phyloP scores from a whole-genome alignment of 35 echinoderm and acorn worm species.

The Ophioderma brevispina region DNA sequence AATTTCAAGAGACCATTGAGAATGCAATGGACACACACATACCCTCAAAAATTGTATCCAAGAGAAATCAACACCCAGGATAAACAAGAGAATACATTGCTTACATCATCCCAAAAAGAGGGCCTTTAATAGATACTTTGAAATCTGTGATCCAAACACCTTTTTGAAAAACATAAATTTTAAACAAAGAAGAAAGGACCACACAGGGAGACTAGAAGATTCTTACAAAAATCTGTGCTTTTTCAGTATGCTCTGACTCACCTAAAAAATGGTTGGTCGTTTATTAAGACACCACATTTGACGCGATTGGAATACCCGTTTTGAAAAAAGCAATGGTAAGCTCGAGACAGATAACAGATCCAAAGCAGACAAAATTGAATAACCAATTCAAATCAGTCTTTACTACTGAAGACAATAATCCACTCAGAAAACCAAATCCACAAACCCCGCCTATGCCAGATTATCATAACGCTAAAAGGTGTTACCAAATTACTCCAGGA shows the following conservation, averaged over 20 bases:
- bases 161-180: background rate
- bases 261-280: background rate
- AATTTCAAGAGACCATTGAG: background rate
- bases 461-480: background rate
- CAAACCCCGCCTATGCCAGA: background rate
- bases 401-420: background rate
- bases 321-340: background rate
- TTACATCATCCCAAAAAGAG: background rate
- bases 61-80: background rate
- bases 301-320: background rate
- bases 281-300: background rate
- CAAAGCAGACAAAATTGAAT: background rate
- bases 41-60: background rate
- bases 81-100: background rate
- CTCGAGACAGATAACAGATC: background rate
- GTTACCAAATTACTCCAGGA: background rate
- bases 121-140: background rate
- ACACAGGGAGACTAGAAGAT: background rate
- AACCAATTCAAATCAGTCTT: background rate
- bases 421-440: background rate
- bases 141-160: background rate
- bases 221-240: background rate
- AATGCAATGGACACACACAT: background rate
- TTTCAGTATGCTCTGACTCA: background rate
- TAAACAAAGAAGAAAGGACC: background rate